These are phyloP conservation scores for Eupeodes latifasciatus DNA, from an alignment of 2,888 invertebrate genomes.

Conservation along the genomic window DNA sequence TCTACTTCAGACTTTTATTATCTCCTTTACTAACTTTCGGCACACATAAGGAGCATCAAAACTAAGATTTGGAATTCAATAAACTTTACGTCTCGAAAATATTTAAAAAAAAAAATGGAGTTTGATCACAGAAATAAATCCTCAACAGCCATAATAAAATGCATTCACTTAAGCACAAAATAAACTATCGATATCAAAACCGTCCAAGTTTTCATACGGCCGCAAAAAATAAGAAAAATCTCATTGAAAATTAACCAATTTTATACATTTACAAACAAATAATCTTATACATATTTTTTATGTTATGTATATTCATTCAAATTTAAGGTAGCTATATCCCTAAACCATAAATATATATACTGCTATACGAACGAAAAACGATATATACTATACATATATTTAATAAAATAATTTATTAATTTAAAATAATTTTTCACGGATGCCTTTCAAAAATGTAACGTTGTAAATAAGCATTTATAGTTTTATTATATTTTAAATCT, in stretches of 20 bases:
- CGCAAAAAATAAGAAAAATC: constrained; percentile 17
- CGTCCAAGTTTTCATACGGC: constrained; percentile 2
- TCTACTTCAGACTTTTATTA: no score
- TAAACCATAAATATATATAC: not conserved
- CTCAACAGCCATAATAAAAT: not conserved
- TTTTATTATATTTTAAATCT: constrained; percentile 5
- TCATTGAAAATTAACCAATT: constrained; percentile 25
- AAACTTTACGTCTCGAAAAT: not conserved
- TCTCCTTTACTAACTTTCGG: not conserved
- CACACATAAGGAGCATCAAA: not conserved
- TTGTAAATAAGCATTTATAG: constrained; percentile 71
- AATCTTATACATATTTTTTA: not conserved
- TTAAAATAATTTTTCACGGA: constrained; percentile 8
- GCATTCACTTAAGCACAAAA: not conserved
- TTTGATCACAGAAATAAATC: not conserved
- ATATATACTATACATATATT: not conserved
- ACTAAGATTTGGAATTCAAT: not conserved
- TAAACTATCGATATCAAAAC: constrained; percentile 11
- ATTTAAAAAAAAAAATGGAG: not conserved
- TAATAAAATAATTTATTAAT: constrained; percentile 3
- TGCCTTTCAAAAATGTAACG: constrained; percentile 49
- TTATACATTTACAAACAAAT: constrained; percentile 29
- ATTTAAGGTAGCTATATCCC: constrained; percentile 60
- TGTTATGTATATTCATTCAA: not conserved
- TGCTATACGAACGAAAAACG: constrained; percentile 46